These are phyloP conservation scores for Palythoa caribaeorum DNA, from an alignment of 92 coral and sea anemone genomes.

Conservation along the genomic window DNA sequence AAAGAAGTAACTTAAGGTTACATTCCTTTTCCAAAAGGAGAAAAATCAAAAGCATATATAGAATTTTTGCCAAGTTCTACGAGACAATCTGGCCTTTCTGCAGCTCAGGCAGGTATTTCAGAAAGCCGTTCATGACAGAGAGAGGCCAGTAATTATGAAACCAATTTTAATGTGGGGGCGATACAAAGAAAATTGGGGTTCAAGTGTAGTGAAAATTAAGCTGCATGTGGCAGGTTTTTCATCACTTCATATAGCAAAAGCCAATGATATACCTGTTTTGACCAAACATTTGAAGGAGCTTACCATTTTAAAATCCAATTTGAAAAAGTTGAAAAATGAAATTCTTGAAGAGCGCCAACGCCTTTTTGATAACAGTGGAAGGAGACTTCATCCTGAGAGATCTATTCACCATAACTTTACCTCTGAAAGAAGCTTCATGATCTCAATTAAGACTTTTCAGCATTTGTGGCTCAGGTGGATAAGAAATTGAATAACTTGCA, in stretches of 20 bases:
- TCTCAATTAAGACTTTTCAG: too few relatives aligned
- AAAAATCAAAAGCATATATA: constrained; percentile 51
- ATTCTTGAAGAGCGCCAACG: background rate
- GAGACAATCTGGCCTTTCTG: constrained; percentile 63
- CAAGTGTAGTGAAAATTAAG: constrained; percentile 45
- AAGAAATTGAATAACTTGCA: too few relatives aligned
- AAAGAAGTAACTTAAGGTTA: constrained; percentile 52
- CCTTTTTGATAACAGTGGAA: constrained; percentile 7
- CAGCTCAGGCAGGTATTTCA: constrained; percentile 42
- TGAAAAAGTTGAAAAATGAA: constrained; percentile 41
- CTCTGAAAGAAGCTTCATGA: too few relatives aligned
- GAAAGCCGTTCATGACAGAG: constrained; percentile 65
- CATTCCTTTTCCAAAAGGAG: constrained; percentile 65
- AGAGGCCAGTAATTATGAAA: constrained; percentile 64
- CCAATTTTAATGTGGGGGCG: constrained; percentile 28
- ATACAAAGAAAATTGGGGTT: constrained; percentile 44
- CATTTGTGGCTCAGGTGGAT: too few relatives aligned
- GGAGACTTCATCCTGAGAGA: too few relatives aligned
- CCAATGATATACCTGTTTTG: constrained; percentile 38
- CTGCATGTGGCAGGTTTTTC: constrained; percentile 50
- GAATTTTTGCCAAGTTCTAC: constrained; percentile 47
- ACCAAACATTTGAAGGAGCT: constrained; percentile 44
- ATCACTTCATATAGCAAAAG: constrained; percentile 29
- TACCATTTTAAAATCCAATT: constrained; percentile 4
- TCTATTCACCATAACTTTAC: too few relatives aligned